These are phyloP conservation scores for Sparus aurata DNA, from an alignment of 2,797 vertebrate species.

Conservation along the genomic window DNA sequence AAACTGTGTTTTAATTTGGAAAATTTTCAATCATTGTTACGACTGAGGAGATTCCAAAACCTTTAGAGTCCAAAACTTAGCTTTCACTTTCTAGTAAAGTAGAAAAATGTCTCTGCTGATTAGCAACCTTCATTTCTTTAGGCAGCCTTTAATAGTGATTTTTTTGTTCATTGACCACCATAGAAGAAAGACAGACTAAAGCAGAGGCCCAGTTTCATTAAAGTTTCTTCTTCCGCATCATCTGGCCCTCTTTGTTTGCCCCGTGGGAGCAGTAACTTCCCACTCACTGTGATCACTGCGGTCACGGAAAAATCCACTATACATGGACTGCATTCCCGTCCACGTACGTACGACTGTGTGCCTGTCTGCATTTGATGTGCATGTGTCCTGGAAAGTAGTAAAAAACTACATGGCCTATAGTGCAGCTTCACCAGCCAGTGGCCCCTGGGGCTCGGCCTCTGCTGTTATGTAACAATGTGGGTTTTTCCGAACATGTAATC, in stretches of 20 bases:
- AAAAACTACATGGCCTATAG: conserved; percentile 8
- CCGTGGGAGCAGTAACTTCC: conserved; percentile 43
- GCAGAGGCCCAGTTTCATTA: background rate
- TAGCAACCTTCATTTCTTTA: no score
- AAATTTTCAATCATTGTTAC: background rate
- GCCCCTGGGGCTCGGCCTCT: conserved; percentile 35
- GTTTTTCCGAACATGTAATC: conserved; percentile 55
- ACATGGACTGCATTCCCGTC: conserved; percentile 12
- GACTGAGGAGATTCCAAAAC: background rate
- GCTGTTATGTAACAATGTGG: conserved; percentile 54
- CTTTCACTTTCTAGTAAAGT: no score
- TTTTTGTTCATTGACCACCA: no score
- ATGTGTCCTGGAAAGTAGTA: conserved; percentile 33
- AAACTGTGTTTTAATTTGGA: background rate
- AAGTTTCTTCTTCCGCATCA: conserved; percentile 22
- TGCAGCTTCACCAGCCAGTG: conserved; percentile 28
- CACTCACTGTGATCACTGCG: conserved; percentile 30
- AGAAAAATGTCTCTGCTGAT: no score
- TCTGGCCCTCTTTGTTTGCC: conserved; percentile 45
- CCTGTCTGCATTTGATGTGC: conserved; percentile 6
- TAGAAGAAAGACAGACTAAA: background rate
- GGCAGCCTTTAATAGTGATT: background rate
- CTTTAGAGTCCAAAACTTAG: no score
- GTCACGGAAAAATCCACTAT: conserved; percentile 42
- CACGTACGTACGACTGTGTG: background rate